phyloP scores from a whole-genome alignment of 1,140 invertebrate species.

The Drosophila arawakana region DNA sequence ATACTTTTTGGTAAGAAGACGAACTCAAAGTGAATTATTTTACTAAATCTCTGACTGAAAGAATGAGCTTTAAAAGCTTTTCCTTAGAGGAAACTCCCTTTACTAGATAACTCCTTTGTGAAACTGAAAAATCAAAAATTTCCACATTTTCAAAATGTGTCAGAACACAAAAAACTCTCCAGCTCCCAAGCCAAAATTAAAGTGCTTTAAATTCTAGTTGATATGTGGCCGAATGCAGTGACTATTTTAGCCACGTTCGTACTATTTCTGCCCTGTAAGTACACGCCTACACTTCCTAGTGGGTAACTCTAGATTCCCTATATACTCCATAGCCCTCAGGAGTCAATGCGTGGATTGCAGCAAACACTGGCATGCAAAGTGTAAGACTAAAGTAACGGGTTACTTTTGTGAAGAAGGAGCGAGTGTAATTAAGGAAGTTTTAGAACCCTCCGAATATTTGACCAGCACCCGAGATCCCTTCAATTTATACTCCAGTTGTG shows the following conservation, averaged over 20 bases:
- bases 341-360: slow-evolving; percentile 38
- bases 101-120: no score
- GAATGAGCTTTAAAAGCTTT: slow-evolving; percentile 50
- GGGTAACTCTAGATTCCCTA: no score
- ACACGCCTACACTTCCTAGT: not conserved
- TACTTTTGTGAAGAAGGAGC: slow-evolving; percentile 24
- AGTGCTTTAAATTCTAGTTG: not conserved
- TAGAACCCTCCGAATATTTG: not conserved
- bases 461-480: not conserved
- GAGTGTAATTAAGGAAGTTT: not conserved
- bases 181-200: not conserved
- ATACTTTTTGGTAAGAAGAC: no score
- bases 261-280: slow-evolving; percentile 31
- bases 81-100: no score
- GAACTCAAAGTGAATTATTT: no score
- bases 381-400: slow-evolving; percentile 21
- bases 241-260: slow-evolving; percentile 5
- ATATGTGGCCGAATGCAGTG: not conserved
- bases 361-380: not conserved
- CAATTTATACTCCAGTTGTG: not conserved
- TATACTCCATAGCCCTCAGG: not conserved
- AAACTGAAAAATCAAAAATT: not conserved
- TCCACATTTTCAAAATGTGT: not conserved
- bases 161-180: not conserved
- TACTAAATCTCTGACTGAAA: no score